Base-by-base conservation (phyloP, 2,113 vertebrate species). In the Dascyllus trimaculatus region DNA sequence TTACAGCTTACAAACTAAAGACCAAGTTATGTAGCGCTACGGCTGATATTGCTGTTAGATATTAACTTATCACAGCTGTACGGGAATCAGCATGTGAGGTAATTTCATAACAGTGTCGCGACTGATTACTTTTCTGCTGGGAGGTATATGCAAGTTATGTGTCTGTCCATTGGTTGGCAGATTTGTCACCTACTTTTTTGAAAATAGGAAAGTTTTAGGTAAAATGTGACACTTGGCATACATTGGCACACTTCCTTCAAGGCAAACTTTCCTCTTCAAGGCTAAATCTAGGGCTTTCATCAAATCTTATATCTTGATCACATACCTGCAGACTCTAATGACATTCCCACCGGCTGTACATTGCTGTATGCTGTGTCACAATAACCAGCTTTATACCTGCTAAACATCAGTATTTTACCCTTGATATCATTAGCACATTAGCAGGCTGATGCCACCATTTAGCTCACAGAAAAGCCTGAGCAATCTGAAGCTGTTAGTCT, bases 1-100 rank as follows among this genome's bases (percentile, higher is more conserved):
- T 22, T 51, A 62, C 35, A 49, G 52, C 29, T 14, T 54, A 49
- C 35, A 66, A 71, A 75, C 48, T 11, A 48, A 11, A 53, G 32
- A 32, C 15, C 0, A 0, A 26, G 10, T 45, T 18, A 58, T 56
- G 19, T 26, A 62, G 19, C 3, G 1, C 0, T 46, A 29, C 22
- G 9, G 40, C 19, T 6, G 11, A 18, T 59, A 26, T 48, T 54
- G 29, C 43, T 46, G 45, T 18, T 6, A 58, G 24, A 53, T 53
- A 48, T 48, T 38, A 13, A 22, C 25, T 62, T 21, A 72, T 62
- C 43, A 51, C 24, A 73, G n/a, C 58, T 46, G 32, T 48, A 26
- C 25, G 8, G 5, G 1, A 29, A 46, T 45, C 3, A 53, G 11
- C 6, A 19, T 38, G 48, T 35, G 7, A 45, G 68, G 21, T 38